phyloP scores from a whole-genome alignment of 2,888 invertebrate species.

The Xestoiulus laeticollis region DNA sequence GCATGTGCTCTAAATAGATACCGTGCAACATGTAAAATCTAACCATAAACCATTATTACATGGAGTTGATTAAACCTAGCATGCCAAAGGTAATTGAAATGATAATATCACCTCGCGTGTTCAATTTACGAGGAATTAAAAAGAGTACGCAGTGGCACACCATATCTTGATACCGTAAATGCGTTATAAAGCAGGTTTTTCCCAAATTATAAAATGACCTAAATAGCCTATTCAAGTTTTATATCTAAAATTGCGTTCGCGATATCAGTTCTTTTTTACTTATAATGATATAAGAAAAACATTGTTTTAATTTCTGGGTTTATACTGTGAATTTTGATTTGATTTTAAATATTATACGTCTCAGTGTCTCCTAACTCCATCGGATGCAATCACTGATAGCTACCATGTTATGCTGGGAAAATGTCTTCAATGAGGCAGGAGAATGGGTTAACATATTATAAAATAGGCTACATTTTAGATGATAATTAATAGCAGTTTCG shows the following conservation, averaged over 20 bases:
- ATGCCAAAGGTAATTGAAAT: neutral
- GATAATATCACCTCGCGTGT: slow-evolving; percentile 3
- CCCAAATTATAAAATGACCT: neutral
- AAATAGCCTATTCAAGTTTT: neutral
- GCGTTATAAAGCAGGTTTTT: neutral
- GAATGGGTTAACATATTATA: neutral
- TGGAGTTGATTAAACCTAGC: slow-evolving; percentile 30
- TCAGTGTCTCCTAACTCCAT: neutral
- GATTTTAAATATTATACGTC: neutral
- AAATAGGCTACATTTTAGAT: neutral
- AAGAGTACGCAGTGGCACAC: neutral
- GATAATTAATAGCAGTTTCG: neutral
- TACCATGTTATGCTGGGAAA: neutral
- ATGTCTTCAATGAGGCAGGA: neutral
- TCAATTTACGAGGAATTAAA: slow-evolving; percentile 1
- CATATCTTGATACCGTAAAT: neutral
- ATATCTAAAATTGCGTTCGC: neutral
- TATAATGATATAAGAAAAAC: neutral
- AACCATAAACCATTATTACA: neutral
- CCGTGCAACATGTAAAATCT: neutral
- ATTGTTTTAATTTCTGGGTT: neutral
- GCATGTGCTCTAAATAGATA: slow-evolving; percentile 7
- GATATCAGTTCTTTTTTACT: neutral
- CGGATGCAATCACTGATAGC: slow-evolving; percentile 13
- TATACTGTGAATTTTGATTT: neutral